Evolutionary conservation across 2,888 invertebrate species (phyloP).

Genomic region (Taenaris catops): DNA sequence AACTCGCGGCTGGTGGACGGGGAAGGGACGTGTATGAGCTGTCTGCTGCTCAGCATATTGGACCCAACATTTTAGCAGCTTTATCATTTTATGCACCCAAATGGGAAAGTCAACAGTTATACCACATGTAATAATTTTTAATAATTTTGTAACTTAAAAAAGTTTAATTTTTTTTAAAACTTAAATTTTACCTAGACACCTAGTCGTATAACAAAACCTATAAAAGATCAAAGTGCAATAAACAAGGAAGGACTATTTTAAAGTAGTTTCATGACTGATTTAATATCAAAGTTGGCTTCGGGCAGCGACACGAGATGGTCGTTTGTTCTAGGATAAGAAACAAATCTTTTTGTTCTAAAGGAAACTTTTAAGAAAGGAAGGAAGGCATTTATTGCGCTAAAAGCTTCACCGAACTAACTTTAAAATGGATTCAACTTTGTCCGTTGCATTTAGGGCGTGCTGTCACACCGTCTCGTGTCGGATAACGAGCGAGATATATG

Average conservation of each 20-base stretch:
- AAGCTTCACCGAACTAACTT: slow-evolving; percentile 68
- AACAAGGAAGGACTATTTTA: slow-evolving; percentile 18
- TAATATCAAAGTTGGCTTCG: slow-evolving; percentile 29
- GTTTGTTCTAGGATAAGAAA: slow-evolving; percentile 63
- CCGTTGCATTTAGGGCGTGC: slow-evolving; percentile 61
- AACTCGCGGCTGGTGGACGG: too few relatives aligned
- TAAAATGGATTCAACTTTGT: slow-evolving; percentile 78
- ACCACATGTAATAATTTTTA: too few relatives aligned
- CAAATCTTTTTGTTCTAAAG: slow-evolving; percentile 74
- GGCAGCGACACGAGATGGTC: slow-evolving; percentile 36
- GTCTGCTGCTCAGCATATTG: too few relatives aligned
- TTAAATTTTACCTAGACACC: too few relatives aligned
- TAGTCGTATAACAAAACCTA: slow-evolving; percentile 3
- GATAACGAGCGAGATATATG: too few relatives aligned
- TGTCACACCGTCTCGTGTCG: slow-evolving; percentile 44
- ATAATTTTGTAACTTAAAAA: too few relatives aligned
- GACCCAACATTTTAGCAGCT: too few relatives aligned
- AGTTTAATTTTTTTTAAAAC: too few relatives aligned
- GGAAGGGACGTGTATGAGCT: too few relatives aligned
- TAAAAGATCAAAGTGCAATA: slow-evolving; percentile 16
- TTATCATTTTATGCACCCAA: too few relatives aligned
- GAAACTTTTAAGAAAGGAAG: slow-evolving; percentile 78
- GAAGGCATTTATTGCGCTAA: slow-evolving; percentile 79
- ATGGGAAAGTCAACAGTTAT: too few relatives aligned
- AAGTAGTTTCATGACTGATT: slow-evolving; percentile 26